Base-by-base conservation (phyloP, 2,888 invertebrate genomes). In the Ctena decussata region DNA sequence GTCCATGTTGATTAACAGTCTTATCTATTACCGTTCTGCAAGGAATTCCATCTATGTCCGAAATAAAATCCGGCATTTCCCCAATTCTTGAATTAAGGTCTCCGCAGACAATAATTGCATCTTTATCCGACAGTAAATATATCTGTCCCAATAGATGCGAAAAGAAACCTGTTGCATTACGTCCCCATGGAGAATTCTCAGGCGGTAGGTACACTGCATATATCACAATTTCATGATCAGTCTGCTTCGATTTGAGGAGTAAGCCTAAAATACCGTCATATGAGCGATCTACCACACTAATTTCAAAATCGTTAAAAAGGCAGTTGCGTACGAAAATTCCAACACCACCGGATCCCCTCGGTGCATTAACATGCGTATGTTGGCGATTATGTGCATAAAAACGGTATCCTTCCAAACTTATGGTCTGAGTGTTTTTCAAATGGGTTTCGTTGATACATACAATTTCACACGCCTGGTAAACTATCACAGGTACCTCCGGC, bases 1-100 rank as follows among this genome's bases (percentile, higher is more conserved):
- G 72, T 1, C 79, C 79, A 30, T 72, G 72, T 57, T 79, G 79
- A n/a, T 79, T 79, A 24, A 73, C 32, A 21, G n/a, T 32, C 0
- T 21, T 44, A 60, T 79, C 79, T 30, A 79, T 11, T 0, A 32
- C 18, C 1, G 0, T 60, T 12, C 79, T n/a, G 6, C 18, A 3
- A 2, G 39, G 70, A 37, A 70, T 70, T 21, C 24, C 8, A 41
- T 70, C 70, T 18, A 35, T 37, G 30, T 70, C 37, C 5, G 3
- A n/a, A 37, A 39, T 41, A 37, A 21, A 8, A 18, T 70, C 70
- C 21, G n/a, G 24, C 24, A 37, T 6, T 15, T 41, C 24, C n/a
- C 70, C 70, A 5, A 70, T 70, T 39, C 70, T 6, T 11, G 79
- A 8, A n/a, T 77, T 77, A n/a, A 79, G 30, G 21, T 71, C 72